Conservation (phyloP, 1,140 invertebrate species). For the Trachymyrmex cornetzi region DNA sequence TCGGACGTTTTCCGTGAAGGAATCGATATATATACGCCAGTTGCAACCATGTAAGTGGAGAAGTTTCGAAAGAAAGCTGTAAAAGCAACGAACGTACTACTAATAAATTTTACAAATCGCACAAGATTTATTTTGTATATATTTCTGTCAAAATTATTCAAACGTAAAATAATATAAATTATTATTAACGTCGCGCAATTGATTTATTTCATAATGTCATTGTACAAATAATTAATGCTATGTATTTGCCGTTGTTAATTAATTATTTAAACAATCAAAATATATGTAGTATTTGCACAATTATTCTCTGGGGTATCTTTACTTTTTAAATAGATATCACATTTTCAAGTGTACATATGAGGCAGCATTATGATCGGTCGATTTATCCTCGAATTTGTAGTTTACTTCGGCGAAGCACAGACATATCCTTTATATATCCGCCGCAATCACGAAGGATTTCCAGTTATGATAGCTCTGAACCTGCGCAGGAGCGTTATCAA, state of each 20-base stretch:
- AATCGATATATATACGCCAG: slow-evolving; percentile 17
- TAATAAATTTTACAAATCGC: not conserved
- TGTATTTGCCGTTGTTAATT: not conserved
- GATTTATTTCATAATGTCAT: slow-evolving; percentile 11
- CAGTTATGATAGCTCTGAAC: slow-evolving; percentile 59
- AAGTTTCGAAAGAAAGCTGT: not conserved
- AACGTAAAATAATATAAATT: not conserved
- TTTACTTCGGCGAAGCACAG: slow-evolving; percentile 43
- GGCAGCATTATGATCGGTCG: slow-evolving; percentile 27
- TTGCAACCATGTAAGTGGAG: not conserved
- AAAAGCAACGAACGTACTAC: not conserved
- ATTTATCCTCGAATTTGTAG: slow-evolving; percentile 58
- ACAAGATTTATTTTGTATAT: not conserved
- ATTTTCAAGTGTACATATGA: slow-evolving; percentile 18
- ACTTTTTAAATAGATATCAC: not conserved
- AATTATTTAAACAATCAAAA: slow-evolving; percentile 26
- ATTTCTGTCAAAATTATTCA: not conserved
- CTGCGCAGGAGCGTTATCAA: slow-evolving; percentile 49
- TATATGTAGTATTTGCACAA: not conserved
- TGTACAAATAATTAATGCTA: not conserved
- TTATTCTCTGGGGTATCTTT: not conserved
- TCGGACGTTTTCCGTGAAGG: not conserved
- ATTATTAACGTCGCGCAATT: slow-evolving; percentile 5
- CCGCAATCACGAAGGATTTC: slow-evolving; percentile 62
- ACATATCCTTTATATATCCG: slow-evolving; percentile 54